A percentile compares a stretch with the other conserved stretches of the same genome.
phyloP scores from a whole-genome alignment of 2,113 vertebrate species.

The Eolophus roseicapilla region DNA sequence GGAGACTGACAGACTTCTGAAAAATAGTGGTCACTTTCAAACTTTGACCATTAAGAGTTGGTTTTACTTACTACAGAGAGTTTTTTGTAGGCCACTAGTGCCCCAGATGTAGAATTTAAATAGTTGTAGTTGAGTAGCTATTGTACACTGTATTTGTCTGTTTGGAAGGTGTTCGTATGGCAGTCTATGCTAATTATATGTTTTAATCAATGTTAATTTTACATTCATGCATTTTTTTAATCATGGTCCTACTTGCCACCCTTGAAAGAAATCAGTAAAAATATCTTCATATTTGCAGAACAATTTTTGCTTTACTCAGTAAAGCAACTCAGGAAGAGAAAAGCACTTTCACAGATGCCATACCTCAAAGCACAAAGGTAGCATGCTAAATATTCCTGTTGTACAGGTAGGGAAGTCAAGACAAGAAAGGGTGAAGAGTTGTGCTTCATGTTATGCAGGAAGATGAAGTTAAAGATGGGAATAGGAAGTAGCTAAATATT shows the following conservation, averaged over 20 bases:
- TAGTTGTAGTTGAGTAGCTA: rapidly evolving
- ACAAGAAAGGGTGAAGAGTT: not conserved
- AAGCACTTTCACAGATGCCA: not conserved
- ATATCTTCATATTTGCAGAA: not conserved
- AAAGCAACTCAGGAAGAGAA: not conserved
- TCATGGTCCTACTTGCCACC: not conserved
- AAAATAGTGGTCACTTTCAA: not conserved
- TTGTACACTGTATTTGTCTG: not conserved
- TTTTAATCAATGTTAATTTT: not conserved
- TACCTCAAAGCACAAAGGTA: not conserved
- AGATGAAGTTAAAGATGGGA: not conserved
- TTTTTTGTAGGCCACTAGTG: not conserved
- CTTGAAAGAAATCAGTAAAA: not conserved
- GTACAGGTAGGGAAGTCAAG: not conserved
- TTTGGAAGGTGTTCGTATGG: not conserved
- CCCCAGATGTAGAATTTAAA: not conserved
- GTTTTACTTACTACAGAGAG: not conserved
- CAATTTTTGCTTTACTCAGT: not conserved
- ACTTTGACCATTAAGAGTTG: not conserved
- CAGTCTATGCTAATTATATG: not conserved
- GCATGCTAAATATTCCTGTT: not conserved
- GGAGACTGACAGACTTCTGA: not conserved
- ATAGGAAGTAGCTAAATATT: not conserved
- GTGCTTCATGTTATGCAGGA: not conserved
- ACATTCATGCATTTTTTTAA: not conserved